Conservation (phyloP, 2,888 invertebrate species). For the Hypena proboscidalis region DNA sequence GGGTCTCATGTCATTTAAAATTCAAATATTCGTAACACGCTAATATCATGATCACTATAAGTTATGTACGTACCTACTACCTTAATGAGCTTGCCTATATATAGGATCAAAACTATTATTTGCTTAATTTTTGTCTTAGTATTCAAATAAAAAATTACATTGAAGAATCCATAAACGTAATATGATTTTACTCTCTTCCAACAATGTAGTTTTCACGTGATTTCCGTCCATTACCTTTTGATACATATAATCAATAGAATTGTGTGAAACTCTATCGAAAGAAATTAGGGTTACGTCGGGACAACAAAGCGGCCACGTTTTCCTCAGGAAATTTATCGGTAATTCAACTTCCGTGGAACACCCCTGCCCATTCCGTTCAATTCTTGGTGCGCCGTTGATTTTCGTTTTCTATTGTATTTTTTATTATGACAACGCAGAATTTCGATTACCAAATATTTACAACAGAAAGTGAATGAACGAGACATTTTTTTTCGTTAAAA, state of each 20-base stretch:
- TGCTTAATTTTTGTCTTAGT: too few relatives aligned
- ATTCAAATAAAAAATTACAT: too few relatives aligned
- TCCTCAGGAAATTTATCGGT: slow-evolving; percentile 64
- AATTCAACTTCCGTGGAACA: slow-evolving; percentile 59
- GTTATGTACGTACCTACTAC: too few relatives aligned
- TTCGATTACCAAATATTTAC: slow-evolving; percentile 13
- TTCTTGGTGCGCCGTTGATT: slow-evolving; percentile 31
- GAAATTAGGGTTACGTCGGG: slow-evolving; percentile 54
- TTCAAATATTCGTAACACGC: too few relatives aligned
- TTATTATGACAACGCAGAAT: slow-evolving; percentile 26
- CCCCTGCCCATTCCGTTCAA: slow-evolving; percentile 42
- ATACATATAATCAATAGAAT: slow-evolving; percentile 36
- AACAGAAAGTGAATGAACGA: not conserved
- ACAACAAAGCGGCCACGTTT: slow-evolving; percentile 53
- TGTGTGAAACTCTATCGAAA: slow-evolving; percentile 51
- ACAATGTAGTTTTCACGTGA: slow-evolving; percentile 11
- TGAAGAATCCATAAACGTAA: not conserved
- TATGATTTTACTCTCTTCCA: not conserved
- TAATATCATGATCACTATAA: too few relatives aligned
- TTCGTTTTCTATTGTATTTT: slow-evolving; percentile 36
- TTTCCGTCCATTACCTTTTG: slow-evolving; percentile 30
- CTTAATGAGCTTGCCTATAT: too few relatives aligned
- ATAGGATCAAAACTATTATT: too few relatives aligned
- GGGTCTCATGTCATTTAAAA: too few relatives aligned
- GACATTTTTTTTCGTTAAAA: not conserved